Evolutionary conservation across 2,888 invertebrate genomes (phyloP), one percentile per base, ranked within the genome.

Genomic region (Eretmocerus hayati): DNA sequence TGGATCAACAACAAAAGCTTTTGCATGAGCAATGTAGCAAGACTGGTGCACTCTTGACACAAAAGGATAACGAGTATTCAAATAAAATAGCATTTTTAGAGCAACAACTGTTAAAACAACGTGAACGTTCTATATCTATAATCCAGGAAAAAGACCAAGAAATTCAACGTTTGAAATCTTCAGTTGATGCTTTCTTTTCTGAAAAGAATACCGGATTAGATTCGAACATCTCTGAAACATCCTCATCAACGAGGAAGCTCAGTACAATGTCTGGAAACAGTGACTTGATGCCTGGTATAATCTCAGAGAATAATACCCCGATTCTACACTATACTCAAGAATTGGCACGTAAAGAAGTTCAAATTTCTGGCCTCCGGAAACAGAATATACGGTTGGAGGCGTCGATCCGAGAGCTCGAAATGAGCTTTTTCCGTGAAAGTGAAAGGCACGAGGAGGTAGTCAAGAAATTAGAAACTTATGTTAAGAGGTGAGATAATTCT

Each of bases 251-350:
- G 3, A n/a, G n/a, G n/a, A 32, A 75, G 41, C 48, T 59, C 52
- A 19, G 48, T 42, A 30, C 48, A 56, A 60, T 62, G 22, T 38
- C 11, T 13, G 53, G 46, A 42, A 37, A 40, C 54, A 20, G 53
- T 52, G 69, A 71, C 51, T 57, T 69, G 38, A 60, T 67, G 44
- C 56, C 73, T 54, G 66, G 72, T 60, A 38, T 69, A 32, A 49
- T 75, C 9, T 71, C 67, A 2, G 81, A 84, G 26, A 83, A 83
- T 58, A 82, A 81, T 59, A 83, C 84, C 31, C 85, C 85, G 55
- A 83, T 90, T 77, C 66, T 90, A 31, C 87, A 90, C 71, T 90
- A 88, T 63, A 85, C 84, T 43, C 87, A 90, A 67, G 90, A 90
- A 73, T 70, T 88, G 57, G 86, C 90, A 0, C 72, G 89, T 8